Base-by-base conservation (phyloP, 2,797 vertebrate genomes). In the Tragelaphus oryx region DNA sequence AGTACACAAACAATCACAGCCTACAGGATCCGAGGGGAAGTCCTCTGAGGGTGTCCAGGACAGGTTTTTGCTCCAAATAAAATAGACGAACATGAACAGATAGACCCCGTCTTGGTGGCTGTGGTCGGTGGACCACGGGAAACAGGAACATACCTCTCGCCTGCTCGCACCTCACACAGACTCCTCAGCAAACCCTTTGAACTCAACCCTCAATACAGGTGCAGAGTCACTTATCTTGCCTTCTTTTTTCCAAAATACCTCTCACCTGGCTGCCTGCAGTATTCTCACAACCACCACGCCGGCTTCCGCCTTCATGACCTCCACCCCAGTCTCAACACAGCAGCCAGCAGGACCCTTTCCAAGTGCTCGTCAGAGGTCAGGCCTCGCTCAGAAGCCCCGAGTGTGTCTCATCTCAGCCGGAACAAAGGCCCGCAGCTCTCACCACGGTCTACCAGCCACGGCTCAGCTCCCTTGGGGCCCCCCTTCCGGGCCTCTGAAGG, bases 101-200 rank as follows among this genome's bases (percentile, higher is more conserved):
- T 1, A 16, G 0, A 24, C 68, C 7, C 33, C 1, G 0, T 18
- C 22, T 82, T 22, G 14, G 9, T 6, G 28, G 78, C 41, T 7
- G 20, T 13, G 6, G 10, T 41, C 78, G 37, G 3, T 24, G 18
- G 28, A 33, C 3, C n/a, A 3, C 20, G 9, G 17, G 9, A 20
- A 14, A 1, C 2, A 14, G 8, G 57, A 62, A 46, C n/a, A 6
- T 12, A 22, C 74, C 20, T 60, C 75, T 57, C 17, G 18, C 8
- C 26, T 18, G 65, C 83, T 48, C 71, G 16, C 10, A 54, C 1
- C 30, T 62, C 71, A 30, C 60, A 24, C 52, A 6, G 48, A 52
- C 79, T n/a, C 62, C 55, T 76, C 48, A 33, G 37, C 8, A 55
- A 44, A 71, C 10, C n/a, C 71, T 41, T 48, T 52, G 20, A 28